Conservation (phyloP, 2,113 vertebrate genomes). For the Indicator indicator region DNA sequence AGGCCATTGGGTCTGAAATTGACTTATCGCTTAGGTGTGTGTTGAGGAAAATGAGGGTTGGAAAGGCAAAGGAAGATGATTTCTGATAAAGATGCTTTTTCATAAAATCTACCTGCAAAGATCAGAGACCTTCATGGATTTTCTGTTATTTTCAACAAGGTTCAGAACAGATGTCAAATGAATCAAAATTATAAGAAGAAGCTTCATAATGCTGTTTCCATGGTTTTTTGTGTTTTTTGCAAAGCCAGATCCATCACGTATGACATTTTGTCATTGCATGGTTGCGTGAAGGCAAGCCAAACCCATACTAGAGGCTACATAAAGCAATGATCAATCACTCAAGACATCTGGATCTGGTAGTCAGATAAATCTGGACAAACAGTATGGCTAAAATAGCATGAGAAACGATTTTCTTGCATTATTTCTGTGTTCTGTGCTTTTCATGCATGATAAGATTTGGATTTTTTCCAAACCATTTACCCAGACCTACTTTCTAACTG, state of each 20-base stretch:
- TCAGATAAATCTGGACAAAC: constrained; percentile 22
- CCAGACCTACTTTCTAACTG: constrained; percentile 52
- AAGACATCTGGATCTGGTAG: constrained; percentile 25
- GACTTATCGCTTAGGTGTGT: neutral
- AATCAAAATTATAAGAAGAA: neutral
- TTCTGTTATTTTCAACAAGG: neutral
- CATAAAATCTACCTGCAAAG: neutral
- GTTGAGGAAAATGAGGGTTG: neutral
- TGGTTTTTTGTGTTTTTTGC: neutral
- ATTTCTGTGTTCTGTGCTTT: constrained; percentile 40
- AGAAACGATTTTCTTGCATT: constrained; percentile 32
- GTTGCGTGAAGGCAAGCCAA: neutral
- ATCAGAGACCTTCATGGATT: neutral
- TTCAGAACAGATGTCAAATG: neutral
- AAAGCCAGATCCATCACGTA: neutral
- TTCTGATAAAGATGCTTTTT: neutral
- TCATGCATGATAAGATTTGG: constrained; percentile 41
- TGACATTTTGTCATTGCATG: neutral
- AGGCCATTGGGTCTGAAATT: neutral
- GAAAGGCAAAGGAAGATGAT: neutral
- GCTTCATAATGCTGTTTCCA: neutral
- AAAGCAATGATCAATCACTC: constrained; percentile 9
- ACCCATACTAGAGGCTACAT: neutral
- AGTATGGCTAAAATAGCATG: constrained; percentile 3
- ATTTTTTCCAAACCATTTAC: constrained; percentile 72